phyloP scores from a whole-genome alignment of 2,888 invertebrate genomes.

The Cybosia mesomella region DNA sequence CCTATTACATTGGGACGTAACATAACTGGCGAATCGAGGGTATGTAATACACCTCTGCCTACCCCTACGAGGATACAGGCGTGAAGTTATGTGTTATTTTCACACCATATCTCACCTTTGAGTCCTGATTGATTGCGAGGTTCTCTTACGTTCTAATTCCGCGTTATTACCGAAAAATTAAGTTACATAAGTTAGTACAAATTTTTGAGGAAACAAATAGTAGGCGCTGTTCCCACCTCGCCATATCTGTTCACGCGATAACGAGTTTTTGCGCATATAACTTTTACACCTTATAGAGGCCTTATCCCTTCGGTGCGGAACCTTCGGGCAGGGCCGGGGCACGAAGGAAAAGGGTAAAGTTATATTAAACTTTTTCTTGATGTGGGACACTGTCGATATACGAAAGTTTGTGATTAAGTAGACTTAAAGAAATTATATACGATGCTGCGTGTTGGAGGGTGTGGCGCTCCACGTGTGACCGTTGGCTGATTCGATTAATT shows the following conservation, averaged over 20 bases:
- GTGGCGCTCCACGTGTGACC: not conserved
- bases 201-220: not conserved
- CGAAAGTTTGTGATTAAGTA: slow-evolving; percentile 7
- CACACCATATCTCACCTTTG: too few species aligned
- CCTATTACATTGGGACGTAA: too few species aligned
- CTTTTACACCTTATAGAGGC: slow-evolving; percentile 10
- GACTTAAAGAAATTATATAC: not conserved
- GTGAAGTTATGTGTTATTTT: too few species aligned
- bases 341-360: slow-evolving; percentile 7
- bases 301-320: slow-evolving; percentile 7
- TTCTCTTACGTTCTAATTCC: too few species aligned
- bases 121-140: too few species aligned
- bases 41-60: too few species aligned
- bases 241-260: slow-evolving; percentile 9
- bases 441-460: not conserved
- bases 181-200: not conserved
- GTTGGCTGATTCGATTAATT: too few species aligned
- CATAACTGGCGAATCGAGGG: too few species aligned
- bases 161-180: too few species aligned
- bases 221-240: slow-evolving; percentile 2
- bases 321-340: not conserved
- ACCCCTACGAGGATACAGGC: too few species aligned
- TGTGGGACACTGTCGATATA: not conserved
- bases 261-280: slow-evolving; percentile 21
- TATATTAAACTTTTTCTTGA: slow-evolving; percentile 22